A percentile compares a stretch with the other conserved stretches of the same genome.
Conservation (phyloP, 2,888 invertebrate species). For the Archips crataeganus region DNA sequence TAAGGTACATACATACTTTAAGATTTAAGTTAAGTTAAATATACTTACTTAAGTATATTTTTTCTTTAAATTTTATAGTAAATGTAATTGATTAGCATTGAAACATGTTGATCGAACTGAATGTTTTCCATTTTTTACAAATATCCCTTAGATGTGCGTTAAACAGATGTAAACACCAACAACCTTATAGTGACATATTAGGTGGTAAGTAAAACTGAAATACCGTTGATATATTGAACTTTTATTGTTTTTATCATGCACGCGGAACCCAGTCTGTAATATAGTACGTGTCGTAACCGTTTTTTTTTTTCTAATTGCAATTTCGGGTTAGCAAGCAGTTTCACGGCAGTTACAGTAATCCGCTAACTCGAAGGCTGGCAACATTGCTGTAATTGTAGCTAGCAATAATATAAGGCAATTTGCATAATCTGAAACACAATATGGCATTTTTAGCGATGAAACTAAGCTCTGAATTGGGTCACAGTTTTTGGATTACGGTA, state of each 20-base stretch:
- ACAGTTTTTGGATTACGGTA: conserved; percentile 14
- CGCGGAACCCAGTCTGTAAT: conserved; percentile 20
- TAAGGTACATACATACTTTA: no score
- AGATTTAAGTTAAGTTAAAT: no score
- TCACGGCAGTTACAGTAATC: conserved; percentile 39
- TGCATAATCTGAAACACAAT: conserved; percentile 23
- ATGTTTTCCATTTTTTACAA: no score
- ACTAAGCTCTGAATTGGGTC: conserved; percentile 17
- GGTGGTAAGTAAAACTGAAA: background rate
- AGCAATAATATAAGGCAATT: conserved; percentile 25
- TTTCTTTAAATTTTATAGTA: no score
- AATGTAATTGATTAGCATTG: no score
- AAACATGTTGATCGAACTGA: no score
- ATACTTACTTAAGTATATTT: no score
- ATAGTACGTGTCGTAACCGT: conserved; percentile 13
- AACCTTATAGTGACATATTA: no score
- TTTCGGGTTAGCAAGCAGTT: conserved; percentile 30
- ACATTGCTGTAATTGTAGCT: conserved; percentile 25
- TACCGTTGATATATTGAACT: background rate
- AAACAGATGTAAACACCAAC: no score
- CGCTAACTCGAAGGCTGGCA: conserved; percentile 32
- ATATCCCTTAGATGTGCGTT: no score
- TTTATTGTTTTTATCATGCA: conserved; percentile 24
- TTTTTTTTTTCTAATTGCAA: conserved; percentile 22
- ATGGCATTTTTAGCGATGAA: conserved; percentile 8